Evolutionary conservation across 2,888 invertebrate species (phyloP).

Genomic region (Lacanobia wlatinum): DNA sequence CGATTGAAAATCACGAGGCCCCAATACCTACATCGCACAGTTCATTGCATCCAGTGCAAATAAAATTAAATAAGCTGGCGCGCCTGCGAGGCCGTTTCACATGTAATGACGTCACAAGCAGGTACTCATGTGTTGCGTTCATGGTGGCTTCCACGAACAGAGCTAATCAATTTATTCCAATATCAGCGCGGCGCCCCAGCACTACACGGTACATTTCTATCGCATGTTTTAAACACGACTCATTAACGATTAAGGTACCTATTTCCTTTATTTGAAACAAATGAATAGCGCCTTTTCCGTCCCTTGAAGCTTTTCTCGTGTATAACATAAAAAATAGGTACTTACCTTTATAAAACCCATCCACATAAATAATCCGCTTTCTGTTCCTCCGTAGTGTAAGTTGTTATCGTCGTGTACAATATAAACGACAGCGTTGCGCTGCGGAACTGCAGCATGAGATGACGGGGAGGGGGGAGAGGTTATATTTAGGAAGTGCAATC

Average conservation of each 20-base stretch:
- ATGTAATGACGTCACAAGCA: conserved; percentile 3
- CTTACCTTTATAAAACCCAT: no score
- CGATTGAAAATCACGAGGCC: no score
- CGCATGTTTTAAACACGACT: not conserved
- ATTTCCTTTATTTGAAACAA: no score
- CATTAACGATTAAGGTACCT: not conserved
- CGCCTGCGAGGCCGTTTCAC: not conserved
- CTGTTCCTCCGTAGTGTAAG: no score
- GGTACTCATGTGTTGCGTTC: not conserved
- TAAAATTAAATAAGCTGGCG: conserved; percentile 2
- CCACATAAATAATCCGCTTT: no score
- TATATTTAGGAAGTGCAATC: conserved; percentile 76
- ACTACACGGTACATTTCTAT: not conserved
- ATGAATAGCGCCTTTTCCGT: no score
- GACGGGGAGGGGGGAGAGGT: conserved; percentile 22
- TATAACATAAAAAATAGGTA: no score
- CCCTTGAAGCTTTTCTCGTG: no score
- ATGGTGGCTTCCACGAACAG: conserved; percentile 4
- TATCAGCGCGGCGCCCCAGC: not conserved
- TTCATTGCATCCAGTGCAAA: not conserved
- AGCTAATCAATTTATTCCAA: conserved; percentile 20
- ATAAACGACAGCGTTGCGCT: conserved; percentile 1
- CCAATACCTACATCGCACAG: not conserved
- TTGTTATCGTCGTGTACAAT: no score
- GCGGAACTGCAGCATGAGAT: conserved; percentile 2